Conservation (phyloP, 2,888 invertebrate species). For the Augiades crinisus region DNA sequence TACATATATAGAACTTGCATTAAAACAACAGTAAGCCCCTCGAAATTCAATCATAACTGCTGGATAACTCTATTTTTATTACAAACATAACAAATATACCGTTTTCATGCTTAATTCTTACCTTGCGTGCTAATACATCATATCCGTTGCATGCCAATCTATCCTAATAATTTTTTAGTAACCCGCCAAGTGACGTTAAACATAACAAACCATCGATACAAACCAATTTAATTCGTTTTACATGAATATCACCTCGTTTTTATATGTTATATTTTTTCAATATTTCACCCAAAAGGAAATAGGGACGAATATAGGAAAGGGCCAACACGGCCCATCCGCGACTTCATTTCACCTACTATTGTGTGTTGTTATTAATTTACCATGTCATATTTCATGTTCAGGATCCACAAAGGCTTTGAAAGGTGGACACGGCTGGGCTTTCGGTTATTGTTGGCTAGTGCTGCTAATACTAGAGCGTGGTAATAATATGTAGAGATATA, state of each 20-base stretch:
- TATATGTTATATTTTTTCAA: neutral
- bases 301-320: slow-evolving; percentile 1
- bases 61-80: no score
- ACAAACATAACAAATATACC: no score
- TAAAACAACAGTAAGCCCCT: no score
- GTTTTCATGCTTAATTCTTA: no score
- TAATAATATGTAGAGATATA: no score
- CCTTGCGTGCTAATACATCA: no score
- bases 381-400: slow-evolving; percentile 38
- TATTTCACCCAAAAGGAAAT: neutral
- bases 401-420: slow-evolving; percentile 34
- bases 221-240: neutral
- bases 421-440: slow-evolving; percentile 33
- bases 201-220: neutral
- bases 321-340: slow-evolving; percentile 1
- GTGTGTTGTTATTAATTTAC: slow-evolving; percentile 33
- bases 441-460: slow-evolving; percentile 38
- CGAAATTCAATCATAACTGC: no score
- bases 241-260: neutral
- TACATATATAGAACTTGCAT: no score
- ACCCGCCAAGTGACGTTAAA: no score
- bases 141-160: no score
- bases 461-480: no score
- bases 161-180: no score
- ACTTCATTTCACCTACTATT: slow-evolving; percentile 14